Evolutionary conservation across 2,888 invertebrate genomes (phyloP), one percentile per base, ranked within the genome.

Genomic region (Petrolisthes manimaculis): DNA sequence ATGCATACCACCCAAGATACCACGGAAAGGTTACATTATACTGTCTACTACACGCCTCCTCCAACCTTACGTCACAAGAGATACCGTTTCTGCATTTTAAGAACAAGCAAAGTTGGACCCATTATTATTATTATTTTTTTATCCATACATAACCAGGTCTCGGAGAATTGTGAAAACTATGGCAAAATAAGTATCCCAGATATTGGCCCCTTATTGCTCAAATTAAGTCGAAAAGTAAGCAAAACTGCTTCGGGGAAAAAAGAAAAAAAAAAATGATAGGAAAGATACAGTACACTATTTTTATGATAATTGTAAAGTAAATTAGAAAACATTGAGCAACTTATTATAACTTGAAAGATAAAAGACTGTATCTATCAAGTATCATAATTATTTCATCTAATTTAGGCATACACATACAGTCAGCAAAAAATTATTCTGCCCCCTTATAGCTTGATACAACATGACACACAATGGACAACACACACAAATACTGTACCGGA

Each of bases 281-380:
- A 69, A 37, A 37, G 37, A 37, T 37, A 37, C 37, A 37, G 37
- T 37, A 37, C 37, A 37, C 37, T 18, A 21, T n/a, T 69, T 8
- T 53, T 18, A 69, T 53, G 53, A 53, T 37, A 53, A 53, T 37
- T 53, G 21, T 55, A 71, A 71, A 54, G 71, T 14, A 67, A 80
- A n/a, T 71, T 80, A 86, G 80, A 81, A 81, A 84, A 69, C 71
- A 80, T 86, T 86, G 86, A 86, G 86, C 86, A 86, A 80, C 78
- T 86, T 80, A 86, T 86, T 86, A 71, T 74, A 67, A 71, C 77
- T 86, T 71, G 53, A 71, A 37, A 61, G 61, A 14, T 80, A 80
- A 55, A 55, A 74, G 55, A 86, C 67, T 14, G 78, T 56, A 55
- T 37, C 61, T n/a, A 81, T 74, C 67, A 85, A 55, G 74, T 54